Evolutionary conservation across 2,797 vertebrate species (phyloP).

Genomic region (Monodelphis domestica): DNA sequence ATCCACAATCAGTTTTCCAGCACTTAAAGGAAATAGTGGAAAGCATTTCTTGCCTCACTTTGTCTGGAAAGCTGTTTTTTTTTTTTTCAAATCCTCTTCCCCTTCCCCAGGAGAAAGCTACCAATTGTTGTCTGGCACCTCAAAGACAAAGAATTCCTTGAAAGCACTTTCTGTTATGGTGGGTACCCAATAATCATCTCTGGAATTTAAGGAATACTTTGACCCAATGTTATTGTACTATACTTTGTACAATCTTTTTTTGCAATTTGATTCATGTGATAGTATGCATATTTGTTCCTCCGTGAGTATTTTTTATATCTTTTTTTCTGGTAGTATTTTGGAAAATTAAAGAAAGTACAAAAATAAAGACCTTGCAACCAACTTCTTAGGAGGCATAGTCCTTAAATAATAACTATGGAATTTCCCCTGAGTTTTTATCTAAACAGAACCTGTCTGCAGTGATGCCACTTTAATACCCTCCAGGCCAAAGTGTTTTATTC

Average conservation of each 20-base stretch:
- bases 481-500: not conserved
- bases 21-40: not conserved
- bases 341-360: not conserved
- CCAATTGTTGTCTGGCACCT: not conserved
- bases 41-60: not conserved
- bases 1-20: not conserved
- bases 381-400: not conserved
- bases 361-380: not conserved
- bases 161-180: not conserved
- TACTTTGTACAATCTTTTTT: not conserved
- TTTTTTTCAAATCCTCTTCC: not conserved
- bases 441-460: not conserved
- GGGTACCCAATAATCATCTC: not conserved
- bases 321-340: not conserved
- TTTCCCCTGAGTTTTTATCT: not conserved
- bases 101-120: not conserved
- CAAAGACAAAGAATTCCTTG: not conserved
- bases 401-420: not conserved
- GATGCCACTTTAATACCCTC: not conserved
- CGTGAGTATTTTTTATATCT: not conserved
- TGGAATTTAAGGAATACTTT: not conserved
- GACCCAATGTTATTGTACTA: not conserved
- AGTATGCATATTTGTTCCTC: not conserved
- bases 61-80: not conserved
- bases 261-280: not conserved